Base-by-base conservation (phyloP, 2,113 vertebrate genomes). In the Tenebrosternarchus preto region DNA sequence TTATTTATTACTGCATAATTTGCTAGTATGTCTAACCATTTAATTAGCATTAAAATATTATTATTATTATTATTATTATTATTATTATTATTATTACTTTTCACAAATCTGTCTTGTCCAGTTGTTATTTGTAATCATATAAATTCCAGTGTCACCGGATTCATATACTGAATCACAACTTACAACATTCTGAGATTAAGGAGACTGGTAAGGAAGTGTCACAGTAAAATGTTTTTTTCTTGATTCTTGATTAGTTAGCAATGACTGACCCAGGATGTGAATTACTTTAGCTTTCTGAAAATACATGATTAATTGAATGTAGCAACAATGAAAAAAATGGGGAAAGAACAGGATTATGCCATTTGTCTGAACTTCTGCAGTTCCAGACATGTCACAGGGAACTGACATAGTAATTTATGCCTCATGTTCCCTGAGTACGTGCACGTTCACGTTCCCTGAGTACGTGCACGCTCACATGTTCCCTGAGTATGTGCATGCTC, bases 401-500 rank as follows among this genome's bases (percentile, higher is more conserved):
- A 36, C 33, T 36, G 6, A 6, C 2, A 36, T 39, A 68, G 19
- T 39, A 31, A 68, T 11, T 1, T 19, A 19, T 22, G 19, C 27
- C 63, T 50, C 29, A 24, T 19, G 12, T 50, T 50, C 12, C 8
- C 55, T n/a, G 59, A 73, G 25, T 66, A 73, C 60, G 70, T 80
- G 78, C 60, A 36, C 59, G 4, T 17, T 33, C 29, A 24, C 12
- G 12, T 50, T 50, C 12, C 8, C 55, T n/a, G 59, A 73, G 25
- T 66, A 73, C 60, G 70, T 80, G 78, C 60, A 36, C 59, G 4
- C 20, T 33, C 29, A n/a, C 29, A 24, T 19, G 12, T 50, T 50
- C 12, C 8, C 55, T n/a, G 59, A 73, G 25, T 66, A 73, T 46
- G 70, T 80, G 78, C 60, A 36, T 43, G 4, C 20, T 33, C 29